Evolutionary conservation across 2,113 vertebrate species (phyloP).

Genomic region (Anhinga anhinga): DNA sequence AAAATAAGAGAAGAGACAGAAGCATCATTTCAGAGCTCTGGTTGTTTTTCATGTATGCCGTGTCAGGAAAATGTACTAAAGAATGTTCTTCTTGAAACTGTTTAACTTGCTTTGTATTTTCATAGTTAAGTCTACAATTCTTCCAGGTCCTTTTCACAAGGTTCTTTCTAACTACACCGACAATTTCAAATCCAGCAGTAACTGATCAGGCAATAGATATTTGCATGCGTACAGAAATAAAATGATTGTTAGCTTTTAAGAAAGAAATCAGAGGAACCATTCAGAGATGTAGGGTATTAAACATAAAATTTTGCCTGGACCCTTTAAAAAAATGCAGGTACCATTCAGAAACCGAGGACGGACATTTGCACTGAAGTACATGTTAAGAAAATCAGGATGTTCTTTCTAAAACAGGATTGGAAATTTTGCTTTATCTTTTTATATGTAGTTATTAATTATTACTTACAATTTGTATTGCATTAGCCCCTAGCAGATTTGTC

Average conservation of each 20-base stretch:
- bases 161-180: not conserved
- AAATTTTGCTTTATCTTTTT: not conserved
- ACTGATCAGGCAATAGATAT: not conserved
- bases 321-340: not conserved
- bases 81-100: not conserved
- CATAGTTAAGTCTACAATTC: not conserved
- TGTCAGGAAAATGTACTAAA: not conserved
- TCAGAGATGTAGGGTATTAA: not conserved
- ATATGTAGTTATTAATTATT: not conserved
- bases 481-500: not conserved
- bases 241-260: not conserved
- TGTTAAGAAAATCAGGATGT: not conserved
- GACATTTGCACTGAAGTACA: not conserved
- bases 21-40: not conserved
- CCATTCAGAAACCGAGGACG: not conserved
- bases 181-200: not conserved
- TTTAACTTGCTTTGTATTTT: not conserved
- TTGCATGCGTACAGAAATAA: not conserved
- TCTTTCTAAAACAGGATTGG: not conserved
- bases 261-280: not conserved
- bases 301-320: not conserved
- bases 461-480: not conserved
- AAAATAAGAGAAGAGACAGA: not conserved
- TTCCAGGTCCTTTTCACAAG: not conserved
- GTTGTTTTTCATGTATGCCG: fast-evolving